These are phyloP conservation scores for Watsonalla cultraria DNA, from an alignment of 2,888 invertebrate species.

Conservation along the genomic window DNA sequence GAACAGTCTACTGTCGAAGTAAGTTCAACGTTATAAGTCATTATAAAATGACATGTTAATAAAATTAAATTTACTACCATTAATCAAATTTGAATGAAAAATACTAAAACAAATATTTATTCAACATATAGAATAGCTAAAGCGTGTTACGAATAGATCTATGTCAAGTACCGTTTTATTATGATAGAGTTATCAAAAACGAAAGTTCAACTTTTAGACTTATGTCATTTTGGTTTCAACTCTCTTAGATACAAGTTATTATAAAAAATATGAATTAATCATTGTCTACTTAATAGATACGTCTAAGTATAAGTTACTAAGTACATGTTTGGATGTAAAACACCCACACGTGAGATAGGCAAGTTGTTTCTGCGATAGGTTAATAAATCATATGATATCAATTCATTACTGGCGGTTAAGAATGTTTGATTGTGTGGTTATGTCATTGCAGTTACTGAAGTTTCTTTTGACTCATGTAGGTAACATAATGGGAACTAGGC, in stretches of 20 bases:
- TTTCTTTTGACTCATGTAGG: neutral
- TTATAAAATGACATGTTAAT: slow-evolving; percentile 5
- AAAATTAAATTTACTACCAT: neutral
- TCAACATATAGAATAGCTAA: slow-evolving; percentile 37
- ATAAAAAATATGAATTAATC: slow-evolving; percentile 17
- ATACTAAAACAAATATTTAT: neutral
- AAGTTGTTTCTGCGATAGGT: slow-evolving; percentile 1
- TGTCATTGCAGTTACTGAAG: neutral
- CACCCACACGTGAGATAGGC: slow-evolving; percentile 3
- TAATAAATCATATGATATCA: slow-evolving; percentile 6
- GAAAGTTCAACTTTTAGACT: neutral
- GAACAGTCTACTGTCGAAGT: neutral
- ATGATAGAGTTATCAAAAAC: too few relatives aligned
- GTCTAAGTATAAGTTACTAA: slow-evolving; percentile 13
- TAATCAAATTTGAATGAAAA: neutral
- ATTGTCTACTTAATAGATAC: slow-evolving; percentile 23
- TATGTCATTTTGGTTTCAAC: neutral
- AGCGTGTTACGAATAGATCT: slow-evolving; percentile 48
- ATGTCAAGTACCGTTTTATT: slow-evolving; percentile 26
- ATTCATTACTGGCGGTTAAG: slow-evolving; percentile 1
- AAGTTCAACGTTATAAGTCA: neutral
- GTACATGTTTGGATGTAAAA: slow-evolving; percentile 11
- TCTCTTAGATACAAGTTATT: neutral
- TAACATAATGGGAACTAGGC: too few relatives aligned
- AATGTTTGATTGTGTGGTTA: neutral